These are phyloP conservation scores for Heterocephalus glaber DNA, from an alignment of 2,113 vertebrate species.

Conservation along the genomic window DNA sequence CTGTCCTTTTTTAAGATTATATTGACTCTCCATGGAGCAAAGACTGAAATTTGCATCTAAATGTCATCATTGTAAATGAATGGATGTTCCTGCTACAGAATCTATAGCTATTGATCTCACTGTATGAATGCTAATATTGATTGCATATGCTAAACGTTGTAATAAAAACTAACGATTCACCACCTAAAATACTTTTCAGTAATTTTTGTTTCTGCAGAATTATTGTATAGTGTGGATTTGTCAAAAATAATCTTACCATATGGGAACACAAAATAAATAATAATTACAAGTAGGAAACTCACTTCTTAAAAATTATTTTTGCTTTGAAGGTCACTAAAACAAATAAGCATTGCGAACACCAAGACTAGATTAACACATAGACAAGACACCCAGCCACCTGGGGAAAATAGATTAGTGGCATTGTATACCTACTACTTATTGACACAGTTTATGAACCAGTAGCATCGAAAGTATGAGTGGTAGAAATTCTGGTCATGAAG, in stretches of 20 bases:
- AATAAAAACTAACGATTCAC: conserved; percentile 31
- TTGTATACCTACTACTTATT: not conserved
- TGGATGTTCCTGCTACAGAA: conserved; percentile 46
- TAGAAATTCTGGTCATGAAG: not conserved
- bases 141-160: not conserved
- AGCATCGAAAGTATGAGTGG: not conserved
- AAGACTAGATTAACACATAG: not conserved
- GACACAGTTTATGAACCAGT: not conserved
- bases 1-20: conserved; percentile 71
- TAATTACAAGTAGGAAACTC: not conserved
- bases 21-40: conserved; percentile 72
- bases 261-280: not conserved
- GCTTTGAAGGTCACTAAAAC: conserved; percentile 41
- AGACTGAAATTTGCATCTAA: conserved; percentile 79
- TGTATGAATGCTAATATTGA: conserved; percentile 14
- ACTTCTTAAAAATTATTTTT: conserved; percentile 47
- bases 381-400: not conserved
- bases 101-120: conserved; percentile 61
- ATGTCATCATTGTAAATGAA: conserved; percentile 72
- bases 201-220: not conserved
- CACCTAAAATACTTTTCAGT: not conserved
- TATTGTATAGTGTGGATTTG: not conserved
- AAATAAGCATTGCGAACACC: not conserved
- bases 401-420: not conserved
- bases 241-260: conserved; percentile 7